Evolutionary conservation across 2,797 vertebrate species (phyloP).

Genomic region (Psittacula echo): DNA sequence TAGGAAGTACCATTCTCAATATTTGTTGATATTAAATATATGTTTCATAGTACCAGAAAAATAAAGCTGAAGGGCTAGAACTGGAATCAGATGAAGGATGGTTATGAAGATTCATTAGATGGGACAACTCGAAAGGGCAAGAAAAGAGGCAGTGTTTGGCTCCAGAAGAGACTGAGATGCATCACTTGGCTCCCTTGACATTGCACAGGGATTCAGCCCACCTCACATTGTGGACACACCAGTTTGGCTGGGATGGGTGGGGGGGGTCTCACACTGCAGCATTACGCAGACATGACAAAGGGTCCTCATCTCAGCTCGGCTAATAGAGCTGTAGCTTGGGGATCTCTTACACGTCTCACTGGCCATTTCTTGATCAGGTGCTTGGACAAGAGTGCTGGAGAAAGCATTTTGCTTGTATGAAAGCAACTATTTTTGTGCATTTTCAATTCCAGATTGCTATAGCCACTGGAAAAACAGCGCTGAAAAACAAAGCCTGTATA

Average conservation of each 20-base stretch:
- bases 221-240: rapidly evolving
- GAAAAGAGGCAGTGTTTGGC: background rate
- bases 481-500: constrained; percentile 25
- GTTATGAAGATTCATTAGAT: background rate
- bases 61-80: background rate
- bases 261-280: background rate
- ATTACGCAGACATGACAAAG: rapidly evolving
- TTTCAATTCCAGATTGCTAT: background rate
- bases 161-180: background rate
- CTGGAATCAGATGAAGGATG: background rate
- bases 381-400: background rate
- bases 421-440: background rate
- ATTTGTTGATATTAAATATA: background rate
- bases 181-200: rapidly evolving
- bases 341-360: background rate
- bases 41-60: background rate
- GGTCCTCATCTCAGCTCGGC: background rate
- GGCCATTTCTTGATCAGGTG: background rate
- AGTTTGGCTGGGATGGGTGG: background rate
- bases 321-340: background rate
- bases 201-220: background rate
- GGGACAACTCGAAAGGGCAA: background rate
- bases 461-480: background rate
- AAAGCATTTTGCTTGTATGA: background rate
- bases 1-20: background rate